Conservation (phyloP, 2,797 vertebrate species). For the Macrochelys suwanniensis region DNA sequence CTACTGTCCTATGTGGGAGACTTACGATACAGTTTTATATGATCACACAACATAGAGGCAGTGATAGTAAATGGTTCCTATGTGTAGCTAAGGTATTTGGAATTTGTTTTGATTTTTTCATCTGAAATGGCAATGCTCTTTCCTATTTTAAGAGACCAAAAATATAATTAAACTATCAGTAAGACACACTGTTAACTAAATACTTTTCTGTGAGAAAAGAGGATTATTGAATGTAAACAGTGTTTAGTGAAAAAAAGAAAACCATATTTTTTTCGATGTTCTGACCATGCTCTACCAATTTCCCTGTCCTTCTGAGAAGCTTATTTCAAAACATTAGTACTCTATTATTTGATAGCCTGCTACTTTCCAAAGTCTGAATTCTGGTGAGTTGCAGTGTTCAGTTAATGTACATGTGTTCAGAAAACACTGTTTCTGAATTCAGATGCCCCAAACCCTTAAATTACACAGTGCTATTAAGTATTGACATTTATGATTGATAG, state of each 20-base stretch:
- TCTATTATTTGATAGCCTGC: constrained; percentile 65
- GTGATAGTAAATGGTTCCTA: background rate
- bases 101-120: background rate
- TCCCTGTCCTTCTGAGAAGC: constrained; percentile 28
- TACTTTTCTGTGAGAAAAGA: background rate
- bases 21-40: background rate
- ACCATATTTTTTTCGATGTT: constrained; percentile 32
- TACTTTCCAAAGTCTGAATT: constrained; percentile 68
- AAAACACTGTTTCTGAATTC: constrained; percentile 71
- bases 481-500: constrained; percentile 76
- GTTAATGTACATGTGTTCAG: constrained; percentile 71
- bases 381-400: constrained; percentile 58
- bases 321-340: constrained; percentile 66
- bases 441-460: constrained; percentile 70
- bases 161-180: background rate
- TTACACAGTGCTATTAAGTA: constrained; percentile 71
- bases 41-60: background rate
- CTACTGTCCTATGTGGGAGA: background rate
- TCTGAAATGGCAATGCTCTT: constrained; percentile 26
- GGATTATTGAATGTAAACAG: constrained; percentile 1
- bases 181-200: background rate
- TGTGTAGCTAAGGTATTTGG: background rate
- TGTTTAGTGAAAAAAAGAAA: background rate
- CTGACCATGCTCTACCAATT: constrained; percentile 19
- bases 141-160: constrained; percentile 9